Percentiles rank a stretch among this genome's conserved stretches.
These are phyloP conservation scores for Pollenia angustigena DNA, from an alignment of 2,888 invertebrate genomes.

Conservation along the genomic window DNA sequence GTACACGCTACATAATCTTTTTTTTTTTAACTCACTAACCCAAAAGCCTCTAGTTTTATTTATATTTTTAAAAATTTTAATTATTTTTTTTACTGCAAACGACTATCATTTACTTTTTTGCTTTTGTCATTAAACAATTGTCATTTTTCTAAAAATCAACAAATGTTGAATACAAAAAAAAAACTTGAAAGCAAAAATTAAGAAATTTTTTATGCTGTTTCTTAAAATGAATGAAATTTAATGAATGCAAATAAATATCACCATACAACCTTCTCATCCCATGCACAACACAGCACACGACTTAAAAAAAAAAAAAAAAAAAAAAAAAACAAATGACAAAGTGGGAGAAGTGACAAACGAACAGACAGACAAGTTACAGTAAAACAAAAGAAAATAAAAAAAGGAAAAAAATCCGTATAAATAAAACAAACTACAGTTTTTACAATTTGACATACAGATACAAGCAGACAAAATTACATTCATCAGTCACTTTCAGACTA, in stretches of 20 bases:
- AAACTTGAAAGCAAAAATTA: constrained; percentile 50
- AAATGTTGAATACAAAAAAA: constrained; percentile 36
- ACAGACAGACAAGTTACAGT: constrained; percentile 11
- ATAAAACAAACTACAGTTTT: constrained; percentile 16
- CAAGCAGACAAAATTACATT: constrained; percentile 56
- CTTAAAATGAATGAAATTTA: constrained; percentile 65
- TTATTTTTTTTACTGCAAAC: constrained; percentile 16
- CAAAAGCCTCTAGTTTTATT: constrained; percentile 13
- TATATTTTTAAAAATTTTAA: background rate
- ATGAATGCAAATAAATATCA: constrained; percentile 62
- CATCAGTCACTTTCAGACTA: constrained; percentile 65
- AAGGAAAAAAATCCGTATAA: background rate
- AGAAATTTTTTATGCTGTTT: constrained; percentile 39
- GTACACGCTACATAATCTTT: background rate
- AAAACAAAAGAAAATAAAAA: constrained; percentile 44
- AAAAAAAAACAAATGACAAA: constrained; percentile 18
- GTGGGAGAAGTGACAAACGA: background rate
- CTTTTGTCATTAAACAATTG: constrained; percentile 55
- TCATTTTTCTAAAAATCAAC: constrained; percentile 42
- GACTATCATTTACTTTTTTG: constrained; percentile 53
- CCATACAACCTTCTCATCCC: constrained; percentile 20
- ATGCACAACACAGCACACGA: constrained; percentile 46
- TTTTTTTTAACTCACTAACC: constrained; percentile 3
- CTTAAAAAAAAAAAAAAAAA: constrained; percentile 10
- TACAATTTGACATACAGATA: constrained; percentile 52